These are phyloP conservation scores for Ashinkailepas kermadecensis DNA, from an alignment of 2,888 invertebrate genomes.

Conservation along the genomic window DNA sequence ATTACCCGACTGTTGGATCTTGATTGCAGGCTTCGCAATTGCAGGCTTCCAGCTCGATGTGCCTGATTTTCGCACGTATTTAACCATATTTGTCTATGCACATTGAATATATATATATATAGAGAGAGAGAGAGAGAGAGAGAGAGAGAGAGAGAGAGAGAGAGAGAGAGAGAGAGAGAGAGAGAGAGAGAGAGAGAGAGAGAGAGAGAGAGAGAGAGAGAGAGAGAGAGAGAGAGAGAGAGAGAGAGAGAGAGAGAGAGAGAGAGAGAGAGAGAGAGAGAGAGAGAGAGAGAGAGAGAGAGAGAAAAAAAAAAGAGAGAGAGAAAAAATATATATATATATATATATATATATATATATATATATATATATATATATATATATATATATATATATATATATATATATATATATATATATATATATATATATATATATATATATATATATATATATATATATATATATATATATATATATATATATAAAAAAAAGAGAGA, in stretches of 20 bases:
- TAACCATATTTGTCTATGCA: too few relatives aligned
- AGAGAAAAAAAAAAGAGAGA: slow-evolving; percentile 24
- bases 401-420: too few relatives aligned
- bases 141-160: neutral
- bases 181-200: slow-evolving; percentile 9
- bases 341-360: neutral
- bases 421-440: too few relatives aligned
- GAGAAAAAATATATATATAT: neutral
- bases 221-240: slow-evolving; percentile 24
- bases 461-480: too few relatives aligned
- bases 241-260: slow-evolving; percentile 18
- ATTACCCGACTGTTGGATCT: too few relatives aligned
- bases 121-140: neutral
- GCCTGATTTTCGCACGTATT: too few relatives aligned
- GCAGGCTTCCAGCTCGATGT: too few relatives aligned
- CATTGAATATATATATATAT: neutral
- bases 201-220: slow-evolving; percentile 25
- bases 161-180: neutral
- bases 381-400: too few relatives aligned
- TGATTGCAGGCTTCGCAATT: too few relatives aligned
- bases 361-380: too few relatives aligned
- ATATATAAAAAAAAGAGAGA: too few relatives aligned
- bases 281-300: slow-evolving; percentile 22
- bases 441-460: too few relatives aligned
- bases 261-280: slow-evolving; percentile 16